phyloP scores from a whole-genome alignment of 2,797 vertebrate species.

The Valencia hispanica region DNA sequence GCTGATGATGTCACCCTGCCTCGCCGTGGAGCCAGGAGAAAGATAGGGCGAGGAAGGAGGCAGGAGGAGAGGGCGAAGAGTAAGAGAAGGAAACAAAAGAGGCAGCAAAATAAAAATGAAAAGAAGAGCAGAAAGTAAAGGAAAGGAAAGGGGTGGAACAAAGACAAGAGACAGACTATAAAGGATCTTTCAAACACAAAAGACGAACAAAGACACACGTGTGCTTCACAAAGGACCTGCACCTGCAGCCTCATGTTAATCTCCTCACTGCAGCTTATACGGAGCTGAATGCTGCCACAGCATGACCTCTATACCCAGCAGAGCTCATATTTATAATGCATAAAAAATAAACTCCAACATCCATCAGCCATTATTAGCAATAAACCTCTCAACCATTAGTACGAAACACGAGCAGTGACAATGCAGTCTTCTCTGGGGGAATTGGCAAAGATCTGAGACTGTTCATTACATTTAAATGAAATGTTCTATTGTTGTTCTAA shows the following conservation, averaged over 20 bases:
- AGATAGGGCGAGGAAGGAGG: background rate
- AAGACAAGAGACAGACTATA: background rate
- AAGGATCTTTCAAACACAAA: slow-evolving; percentile 8
- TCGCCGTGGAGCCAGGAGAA: slow-evolving; percentile 17
- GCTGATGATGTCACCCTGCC: slow-evolving; percentile 72
- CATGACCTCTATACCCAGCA: slow-evolving; percentile 7
- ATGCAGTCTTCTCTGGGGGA: background rate
- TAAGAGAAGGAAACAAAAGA: background rate
- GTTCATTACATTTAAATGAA: background rate
- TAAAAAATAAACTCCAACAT: slow-evolving; percentile 35
- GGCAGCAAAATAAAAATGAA: background rate
- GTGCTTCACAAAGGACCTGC: slow-evolving; percentile 30
- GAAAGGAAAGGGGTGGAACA: background rate
- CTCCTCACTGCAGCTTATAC: background rate
- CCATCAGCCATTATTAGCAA: slow-evolving; percentile 27
- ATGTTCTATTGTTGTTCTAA: background rate
- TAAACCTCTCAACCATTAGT: slow-evolving; percentile 16
- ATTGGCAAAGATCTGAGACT: background rate
- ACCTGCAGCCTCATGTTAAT: slow-evolving; percentile 25
- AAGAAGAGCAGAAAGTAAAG: background rate
- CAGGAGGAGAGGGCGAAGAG: background rate
- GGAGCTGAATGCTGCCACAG: slow-evolving; percentile 21
- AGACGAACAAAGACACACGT: slow-evolving; percentile 8
- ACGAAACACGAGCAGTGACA: slow-evolving; percentile 31
- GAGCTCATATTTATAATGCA: slow-evolving; percentile 25